Evolutionary conservation across 2,797 vertebrate species (phyloP).

Genomic region (Pantherophis alleghaniensis): DNA sequence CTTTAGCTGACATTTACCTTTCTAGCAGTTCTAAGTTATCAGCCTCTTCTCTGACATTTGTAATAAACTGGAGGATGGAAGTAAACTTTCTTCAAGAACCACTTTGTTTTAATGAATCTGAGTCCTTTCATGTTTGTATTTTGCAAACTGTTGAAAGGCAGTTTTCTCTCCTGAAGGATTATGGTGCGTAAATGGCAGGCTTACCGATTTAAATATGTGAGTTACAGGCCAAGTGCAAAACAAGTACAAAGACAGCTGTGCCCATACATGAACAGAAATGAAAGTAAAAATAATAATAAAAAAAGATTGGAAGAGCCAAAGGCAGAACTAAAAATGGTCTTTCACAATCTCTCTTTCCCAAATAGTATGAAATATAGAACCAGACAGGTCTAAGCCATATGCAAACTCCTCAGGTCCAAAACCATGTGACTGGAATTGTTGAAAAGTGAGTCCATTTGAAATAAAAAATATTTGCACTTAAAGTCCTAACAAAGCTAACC

Average conservation of each 20-base stretch:
- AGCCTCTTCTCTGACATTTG: constrained; percentile 23
- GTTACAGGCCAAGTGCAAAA: not conserved
- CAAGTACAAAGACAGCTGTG: not conserved
- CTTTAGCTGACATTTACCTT: constrained; percentile 34
- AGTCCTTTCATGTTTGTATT: constrained; percentile 11
- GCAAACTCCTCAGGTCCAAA: not conserved
- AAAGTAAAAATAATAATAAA: no score
- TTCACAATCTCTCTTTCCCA: not conserved
- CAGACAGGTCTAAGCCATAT: not conserved
- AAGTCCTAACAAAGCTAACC: not conserved
- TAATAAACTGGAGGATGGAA: constrained; percentile 10
- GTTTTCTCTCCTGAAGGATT: not conserved
- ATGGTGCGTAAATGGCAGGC: not conserved
- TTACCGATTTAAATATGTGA: not conserved
- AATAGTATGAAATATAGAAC: not conserved
- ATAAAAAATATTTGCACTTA: not conserved
- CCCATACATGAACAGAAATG: not conserved
- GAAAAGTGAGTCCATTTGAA: not conserved
- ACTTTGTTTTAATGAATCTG: constrained; percentile 17
- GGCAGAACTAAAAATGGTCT: not conserved
- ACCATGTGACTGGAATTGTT: not conserved
- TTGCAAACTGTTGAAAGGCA: not conserved
- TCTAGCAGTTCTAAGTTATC: constrained; percentile 20
- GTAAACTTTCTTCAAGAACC: constrained; percentile 21
- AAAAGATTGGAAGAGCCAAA: not conserved